A percentile compares a stretch with the other conserved stretches of the same genome.
phyloP scores from a whole-genome alignment of 2,888 invertebrate species.

The Ethmia dodecea region DNA sequence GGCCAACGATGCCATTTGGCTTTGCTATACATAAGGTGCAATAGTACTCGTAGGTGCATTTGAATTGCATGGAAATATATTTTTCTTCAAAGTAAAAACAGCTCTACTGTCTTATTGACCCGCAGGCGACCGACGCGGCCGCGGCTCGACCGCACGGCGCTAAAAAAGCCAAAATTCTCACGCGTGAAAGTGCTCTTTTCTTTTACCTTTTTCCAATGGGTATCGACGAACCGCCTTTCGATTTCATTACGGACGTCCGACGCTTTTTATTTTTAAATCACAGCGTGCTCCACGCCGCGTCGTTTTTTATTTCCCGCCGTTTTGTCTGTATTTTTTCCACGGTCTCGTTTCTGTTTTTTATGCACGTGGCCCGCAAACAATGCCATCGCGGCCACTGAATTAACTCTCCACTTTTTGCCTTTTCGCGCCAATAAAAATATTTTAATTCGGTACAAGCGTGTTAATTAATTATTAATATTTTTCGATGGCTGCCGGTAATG shows the following conservation, averaged over 20 bases:
- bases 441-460: slow-evolving; percentile 66
- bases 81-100: no score
- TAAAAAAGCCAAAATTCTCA: slow-evolving; percentile 71
- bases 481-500: slow-evolving; percentile 66
- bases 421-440: slow-evolving; percentile 74
- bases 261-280: slow-evolving; percentile 76
- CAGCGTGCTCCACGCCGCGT: slow-evolving; percentile 59
- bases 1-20: no score
- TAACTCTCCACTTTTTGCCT: slow-evolving; percentile 72
- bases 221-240: slow-evolving; percentile 77
- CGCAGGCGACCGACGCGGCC: slow-evolving; percentile 29
- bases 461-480: slow-evolving; percentile 77
- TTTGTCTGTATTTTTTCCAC: slow-evolving; percentile 62
- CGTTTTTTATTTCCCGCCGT: slow-evolving; percentile 57
- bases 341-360: slow-evolving; percentile 63
- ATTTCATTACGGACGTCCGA: slow-evolving; percentile 76
- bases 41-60: no score
- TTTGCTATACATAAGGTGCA: no score
- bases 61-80: no score
- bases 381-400: slow-evolving; percentile 71
- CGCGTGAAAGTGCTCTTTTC: slow-evolving; percentile 71
- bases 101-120: slow-evolving; percentile 29
- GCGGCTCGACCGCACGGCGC: slow-evolving; percentile 31
- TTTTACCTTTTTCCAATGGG: slow-evolving; percentile 74
- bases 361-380: slow-evolving; percentile 72